Percentiles rank a stretch among this genome's conserved stretches.
Evolutionary conservation across 2,888 invertebrate genomes (phyloP).

Genomic region (Caenorhabditis panamensis): DNA sequence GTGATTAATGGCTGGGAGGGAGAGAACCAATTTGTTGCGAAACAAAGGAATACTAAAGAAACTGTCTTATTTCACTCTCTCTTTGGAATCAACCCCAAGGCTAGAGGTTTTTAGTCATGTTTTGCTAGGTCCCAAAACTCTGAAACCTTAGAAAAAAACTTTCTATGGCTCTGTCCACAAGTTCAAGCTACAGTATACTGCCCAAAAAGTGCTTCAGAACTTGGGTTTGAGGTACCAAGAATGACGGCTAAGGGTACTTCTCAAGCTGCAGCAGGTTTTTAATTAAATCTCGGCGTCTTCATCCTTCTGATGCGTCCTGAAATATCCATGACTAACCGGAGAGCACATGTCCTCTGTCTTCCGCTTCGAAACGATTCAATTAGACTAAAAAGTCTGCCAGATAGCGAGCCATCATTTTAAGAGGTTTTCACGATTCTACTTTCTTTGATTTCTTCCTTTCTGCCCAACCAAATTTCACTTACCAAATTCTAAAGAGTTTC

Average conservation of each 20-base stretch:
- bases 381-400: conserved; percentile 46
- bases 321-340: conserved; percentile 51
- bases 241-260: conserved; percentile 39
- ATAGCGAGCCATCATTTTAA: conserved; percentile 19
- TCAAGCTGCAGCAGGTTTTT: conserved; percentile 42
- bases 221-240: conserved; percentile 18
- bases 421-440: neutral
- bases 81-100: neutral
- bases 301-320: conserved; percentile 49
- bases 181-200: neutral
- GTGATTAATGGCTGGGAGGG: conserved; percentile 43
- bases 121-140: neutral
- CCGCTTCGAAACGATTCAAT: conserved; percentile 45
- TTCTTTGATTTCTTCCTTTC: conserved; percentile 14
- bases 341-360: conserved; percentile 39
- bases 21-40: conserved; percentile 36
- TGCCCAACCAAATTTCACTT: neutral
- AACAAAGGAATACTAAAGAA: conserved; percentile 8
- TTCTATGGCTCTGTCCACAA: neutral
- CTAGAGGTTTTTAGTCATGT: neutral
- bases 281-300: conserved; percentile 48
- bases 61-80: neutral
- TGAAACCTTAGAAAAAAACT: neutral
- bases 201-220: conserved; percentile 36
- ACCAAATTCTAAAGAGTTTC: neutral